A percentile compares a stretch with the other conserved stretches of the same genome.
Evolutionary conservation across 2,113 vertebrate genomes (phyloP).

Genomic region (Heloderma charlesbogerti): DNA sequence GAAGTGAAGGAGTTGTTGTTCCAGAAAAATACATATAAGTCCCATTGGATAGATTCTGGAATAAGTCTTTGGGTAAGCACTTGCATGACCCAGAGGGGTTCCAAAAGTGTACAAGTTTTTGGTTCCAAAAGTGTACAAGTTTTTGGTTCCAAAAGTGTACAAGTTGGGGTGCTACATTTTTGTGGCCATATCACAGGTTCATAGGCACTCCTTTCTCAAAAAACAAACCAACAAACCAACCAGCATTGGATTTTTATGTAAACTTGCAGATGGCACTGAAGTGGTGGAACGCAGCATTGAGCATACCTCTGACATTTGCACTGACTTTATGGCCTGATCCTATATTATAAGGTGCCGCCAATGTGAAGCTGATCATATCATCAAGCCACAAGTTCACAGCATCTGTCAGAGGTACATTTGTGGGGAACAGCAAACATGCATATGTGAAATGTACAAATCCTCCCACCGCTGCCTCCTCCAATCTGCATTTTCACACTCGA

Average conservation of each 20-base stretch:
- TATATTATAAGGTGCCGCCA: background rate
- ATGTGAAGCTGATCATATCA: background rate
- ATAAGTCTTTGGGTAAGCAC: background rate
- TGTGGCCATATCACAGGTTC: background rate
- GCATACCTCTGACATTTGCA: background rate
- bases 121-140: too few species aligned
- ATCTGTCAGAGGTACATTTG: background rate
- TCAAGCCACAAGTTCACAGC: background rate
- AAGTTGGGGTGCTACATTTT: background rate
- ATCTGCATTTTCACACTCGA: too few species aligned
- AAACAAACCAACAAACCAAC: too few species aligned
- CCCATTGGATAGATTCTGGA: background rate
- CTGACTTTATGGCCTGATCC: background rate
- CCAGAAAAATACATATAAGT: background rate
- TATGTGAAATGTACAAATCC: too few species aligned
- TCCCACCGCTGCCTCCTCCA: too few species aligned
- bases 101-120: too few species aligned
- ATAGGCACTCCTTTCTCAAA: background rate
- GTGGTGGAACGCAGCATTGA: background rate
- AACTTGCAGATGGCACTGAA: background rate
- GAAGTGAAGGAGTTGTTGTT: background rate
- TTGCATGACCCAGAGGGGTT: background rate
- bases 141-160: background rate
- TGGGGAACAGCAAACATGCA: background rate
- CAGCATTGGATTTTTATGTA: background rate